Percentiles rank a stretch among this genome's conserved stretches.
Evolutionary conservation across 2,888 invertebrate genomes (phyloP).

Genomic region (Alloscopus bannaensis): DNA sequence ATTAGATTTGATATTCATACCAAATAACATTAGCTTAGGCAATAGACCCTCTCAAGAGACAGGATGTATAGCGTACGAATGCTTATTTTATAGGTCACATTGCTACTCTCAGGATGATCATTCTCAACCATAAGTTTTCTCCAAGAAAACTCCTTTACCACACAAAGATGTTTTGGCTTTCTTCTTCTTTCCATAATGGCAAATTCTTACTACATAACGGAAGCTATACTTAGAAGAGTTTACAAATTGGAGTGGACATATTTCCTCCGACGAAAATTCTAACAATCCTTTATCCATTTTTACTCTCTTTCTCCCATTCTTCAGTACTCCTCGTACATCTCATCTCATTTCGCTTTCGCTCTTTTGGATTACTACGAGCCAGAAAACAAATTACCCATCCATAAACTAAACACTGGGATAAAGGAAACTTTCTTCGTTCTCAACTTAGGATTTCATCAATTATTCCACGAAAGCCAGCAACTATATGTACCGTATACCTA

Average conservation of each 20-base stretch:
- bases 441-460: conserved; percentile 61
- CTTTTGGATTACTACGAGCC: neutral
- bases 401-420: conserved; percentile 41
- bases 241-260: conserved; percentile 31
- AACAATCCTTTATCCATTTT: too few relatives aligned
- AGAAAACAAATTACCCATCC: conserved; percentile 47
- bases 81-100: conserved; percentile 30
- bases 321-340: too few relatives aligned
- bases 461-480: conserved; percentile 36
- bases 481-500: neutral
- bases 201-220: neutral
- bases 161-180: too few relatives aligned
- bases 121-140: conserved; percentile 1
- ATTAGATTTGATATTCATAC: too few relatives aligned
- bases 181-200: too few relatives aligned
- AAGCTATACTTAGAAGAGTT: neutral
- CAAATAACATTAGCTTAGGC: too few relatives aligned
- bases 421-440: conserved; percentile 41
- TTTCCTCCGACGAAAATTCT: neutral
- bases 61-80: neutral
- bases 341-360: too few relatives aligned
- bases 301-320: too few relatives aligned
- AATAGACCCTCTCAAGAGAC: too few relatives aligned
- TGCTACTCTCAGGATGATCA: neutral
- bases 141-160: too few relatives aligned